Evolutionary conservation across 2,797 vertebrate species (phyloP).

Genomic region (Chaetophractus vellerosus): DNA sequence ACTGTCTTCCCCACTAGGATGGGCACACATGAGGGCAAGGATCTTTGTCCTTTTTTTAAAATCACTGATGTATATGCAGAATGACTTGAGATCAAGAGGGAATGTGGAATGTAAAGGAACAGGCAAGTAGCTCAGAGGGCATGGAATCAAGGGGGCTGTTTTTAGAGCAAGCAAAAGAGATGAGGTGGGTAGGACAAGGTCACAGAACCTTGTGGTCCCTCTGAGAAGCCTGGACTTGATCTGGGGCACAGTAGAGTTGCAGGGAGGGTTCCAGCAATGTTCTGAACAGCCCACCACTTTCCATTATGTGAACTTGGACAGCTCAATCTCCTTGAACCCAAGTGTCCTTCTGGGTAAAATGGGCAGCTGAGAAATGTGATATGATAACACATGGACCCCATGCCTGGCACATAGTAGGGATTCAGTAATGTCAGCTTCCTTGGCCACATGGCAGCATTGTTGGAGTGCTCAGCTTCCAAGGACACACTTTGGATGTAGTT

Average conservation of each 20-base stretch:
- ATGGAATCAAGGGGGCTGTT: background rate
- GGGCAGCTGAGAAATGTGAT: fast-evolving
- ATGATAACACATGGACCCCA: fast-evolving
- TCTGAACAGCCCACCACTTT: background rate
- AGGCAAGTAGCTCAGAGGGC: background rate
- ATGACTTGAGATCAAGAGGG: background rate
- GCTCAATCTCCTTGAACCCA: background rate
- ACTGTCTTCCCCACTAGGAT: fast-evolving
- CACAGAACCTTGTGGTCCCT: background rate
- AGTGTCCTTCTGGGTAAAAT: background rate
- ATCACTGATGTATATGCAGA: background rate
- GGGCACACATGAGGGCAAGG: background rate
- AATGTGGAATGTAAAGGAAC: background rate
- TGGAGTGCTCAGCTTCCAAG: background rate
- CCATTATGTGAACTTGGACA: background rate
- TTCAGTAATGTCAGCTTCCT: fast-evolving
- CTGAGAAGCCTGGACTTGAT: too few species aligned
- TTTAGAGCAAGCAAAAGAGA: background rate
- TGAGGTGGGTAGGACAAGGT: too few species aligned
- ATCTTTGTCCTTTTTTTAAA: background rate
- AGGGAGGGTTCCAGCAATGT: background rate
- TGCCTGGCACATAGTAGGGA: fast-evolving
- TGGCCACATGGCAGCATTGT: fast-evolving
- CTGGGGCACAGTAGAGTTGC: background rate
- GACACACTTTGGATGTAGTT: background rate